Base-by-base conservation (phyloP, 2,888 invertebrate genomes). In the Fissipunctia ypsillon region DNA sequence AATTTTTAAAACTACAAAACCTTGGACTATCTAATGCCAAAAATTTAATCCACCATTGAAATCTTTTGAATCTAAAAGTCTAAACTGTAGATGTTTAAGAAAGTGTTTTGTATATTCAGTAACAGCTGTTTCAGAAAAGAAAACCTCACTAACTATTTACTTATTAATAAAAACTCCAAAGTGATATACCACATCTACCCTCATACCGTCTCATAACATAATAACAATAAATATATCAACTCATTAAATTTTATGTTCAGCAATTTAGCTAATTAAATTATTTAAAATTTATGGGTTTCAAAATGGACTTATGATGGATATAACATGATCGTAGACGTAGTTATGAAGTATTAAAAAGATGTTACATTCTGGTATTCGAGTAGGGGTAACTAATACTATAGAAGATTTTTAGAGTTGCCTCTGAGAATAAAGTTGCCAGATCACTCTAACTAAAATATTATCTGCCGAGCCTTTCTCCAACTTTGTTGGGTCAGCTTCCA, bases 151-250 rank as follows among this genome's bases (percentile, higher is more conserved):
- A 38, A 57, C 3, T n/a, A n/a, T n/a, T 48, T 60, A 22, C 16
- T 56, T 48, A 61, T 25, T n/a, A 67, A 50, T 71, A 59, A 73
- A 54, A 43, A 2, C 38, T 2, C 16, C 31, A 31, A 64, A 63
- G 64, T 63, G n/a, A n/a, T 25, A 59, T 45, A 69, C 19, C 60
- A 35, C 56, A 25, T 43, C 54, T 22, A 31, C 7, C 14, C 31
- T 6, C 12, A 4, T 25, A 60, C 50, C 43, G 31, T 48, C 65
- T 73, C 78, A 72, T 73, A 67, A 50, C 54, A 66, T 72, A 59
- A 78, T 78, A 83, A 78, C 77, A 84, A 78, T 85, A 84, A 87
- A 86, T 84, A 80, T 78, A 73, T 85, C 87, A 83, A 70, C 87
- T 77, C 76, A 78, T 86, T 76, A 87, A 76, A 68, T 80, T 85